phyloP scores from a whole-genome alignment of 2,113 vertebrate genomes.

The Struthio camelus region DNA sequence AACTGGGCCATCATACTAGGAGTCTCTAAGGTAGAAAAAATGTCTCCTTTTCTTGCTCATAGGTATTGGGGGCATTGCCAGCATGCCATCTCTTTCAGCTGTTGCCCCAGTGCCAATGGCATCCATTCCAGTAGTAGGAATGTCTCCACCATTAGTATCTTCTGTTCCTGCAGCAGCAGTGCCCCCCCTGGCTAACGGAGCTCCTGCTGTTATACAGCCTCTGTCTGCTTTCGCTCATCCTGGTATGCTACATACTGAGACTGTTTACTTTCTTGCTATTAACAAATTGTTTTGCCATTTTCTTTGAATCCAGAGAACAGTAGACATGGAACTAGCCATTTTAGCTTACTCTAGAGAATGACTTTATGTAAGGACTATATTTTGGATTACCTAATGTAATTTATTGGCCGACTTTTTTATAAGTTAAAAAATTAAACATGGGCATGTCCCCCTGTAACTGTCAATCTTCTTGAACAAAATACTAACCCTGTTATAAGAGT shows the following conservation, averaged over 20 bases:
- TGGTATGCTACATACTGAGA: conserved; percentile 75
- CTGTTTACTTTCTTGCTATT: conserved; percentile 35
- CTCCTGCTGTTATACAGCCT: conserved; percentile 90
- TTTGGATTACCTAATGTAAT: neutral
- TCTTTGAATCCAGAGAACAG: neutral
- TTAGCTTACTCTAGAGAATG: neutral
- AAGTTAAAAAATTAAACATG: neutral
- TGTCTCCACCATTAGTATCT: conserved; percentile 92
- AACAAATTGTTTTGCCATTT: conserved; percentile 18
- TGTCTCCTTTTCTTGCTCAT: conserved; percentile 29
- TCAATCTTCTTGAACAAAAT: neutral
- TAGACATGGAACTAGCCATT: neutral
- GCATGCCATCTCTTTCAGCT: conserved; percentile 80
- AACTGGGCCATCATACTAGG: neutral
- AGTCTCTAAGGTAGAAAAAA: neutral
- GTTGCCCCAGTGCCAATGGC: conserved; percentile 91
- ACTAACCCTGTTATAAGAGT: neutral
- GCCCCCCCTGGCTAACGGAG: conserved; percentile 91
- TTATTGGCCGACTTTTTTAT: neutral
- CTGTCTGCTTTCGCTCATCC: conserved; percentile 90
- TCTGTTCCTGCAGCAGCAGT: conserved; percentile 85
- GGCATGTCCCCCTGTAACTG: neutral
- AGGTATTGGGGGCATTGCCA: conserved; percentile 87
- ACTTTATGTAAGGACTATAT: neutral
- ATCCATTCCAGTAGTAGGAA: conserved; percentile 89